Percentiles rank a stretch among this genome's conserved stretches.
phyloP scores from a whole-genome alignment of 2,797 vertebrate genomes.

The Antennarius maculatus region DNA sequence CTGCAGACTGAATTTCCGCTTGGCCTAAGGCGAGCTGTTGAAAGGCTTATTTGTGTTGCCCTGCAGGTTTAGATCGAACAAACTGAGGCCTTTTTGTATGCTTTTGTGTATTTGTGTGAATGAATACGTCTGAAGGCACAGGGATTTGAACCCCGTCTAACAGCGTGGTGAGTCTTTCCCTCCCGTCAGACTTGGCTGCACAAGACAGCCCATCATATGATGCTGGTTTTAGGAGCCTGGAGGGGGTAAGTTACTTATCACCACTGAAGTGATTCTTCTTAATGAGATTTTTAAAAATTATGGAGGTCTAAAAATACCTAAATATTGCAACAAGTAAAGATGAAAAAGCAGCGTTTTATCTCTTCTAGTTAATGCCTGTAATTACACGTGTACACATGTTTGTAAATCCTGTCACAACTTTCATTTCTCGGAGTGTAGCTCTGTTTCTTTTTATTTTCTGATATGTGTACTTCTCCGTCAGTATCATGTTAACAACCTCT shows the following conservation, averaged over 20 bases:
- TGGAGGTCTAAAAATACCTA: background rate
- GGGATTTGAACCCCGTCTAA: slow-evolving; percentile 30
- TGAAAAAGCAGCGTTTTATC: background rate
- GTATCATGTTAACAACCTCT: background rate
- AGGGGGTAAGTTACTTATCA: slow-evolving; percentile 71
- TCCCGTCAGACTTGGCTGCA: slow-evolving; percentile 52
- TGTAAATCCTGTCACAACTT: slow-evolving; percentile 24
- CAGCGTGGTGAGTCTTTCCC: slow-evolving; percentile 40
- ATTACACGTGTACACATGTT: background rate
- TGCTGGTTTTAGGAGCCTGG: slow-evolving; percentile 56
- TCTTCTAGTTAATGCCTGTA: background rate
- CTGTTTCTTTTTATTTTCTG: slow-evolving; percentile 27
- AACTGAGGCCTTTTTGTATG: slow-evolving; percentile 41
- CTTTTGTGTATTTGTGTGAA: slow-evolving; percentile 19
- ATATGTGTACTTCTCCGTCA: slow-evolving; percentile 46
- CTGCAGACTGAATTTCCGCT: slow-evolving; percentile 28
- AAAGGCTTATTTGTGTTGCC: slow-evolving; percentile 53
- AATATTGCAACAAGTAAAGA: slow-evolving; percentile 6
- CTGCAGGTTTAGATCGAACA: slow-evolving; percentile 37
- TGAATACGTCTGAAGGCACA: slow-evolving; percentile 30
- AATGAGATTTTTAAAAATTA: slow-evolving; percentile 20
- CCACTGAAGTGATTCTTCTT: slow-evolving; percentile 28
- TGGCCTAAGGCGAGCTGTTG: slow-evolving; percentile 33
- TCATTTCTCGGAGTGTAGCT: slow-evolving; percentile 17
- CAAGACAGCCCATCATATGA: slow-evolving; percentile 69